A percentile compares a stretch with the other conserved stretches of the same genome.
Evolutionary conservation across 1,140 invertebrate genomes (phyloP).

Genomic region (Macrotrachela quadricornifera): DNA sequence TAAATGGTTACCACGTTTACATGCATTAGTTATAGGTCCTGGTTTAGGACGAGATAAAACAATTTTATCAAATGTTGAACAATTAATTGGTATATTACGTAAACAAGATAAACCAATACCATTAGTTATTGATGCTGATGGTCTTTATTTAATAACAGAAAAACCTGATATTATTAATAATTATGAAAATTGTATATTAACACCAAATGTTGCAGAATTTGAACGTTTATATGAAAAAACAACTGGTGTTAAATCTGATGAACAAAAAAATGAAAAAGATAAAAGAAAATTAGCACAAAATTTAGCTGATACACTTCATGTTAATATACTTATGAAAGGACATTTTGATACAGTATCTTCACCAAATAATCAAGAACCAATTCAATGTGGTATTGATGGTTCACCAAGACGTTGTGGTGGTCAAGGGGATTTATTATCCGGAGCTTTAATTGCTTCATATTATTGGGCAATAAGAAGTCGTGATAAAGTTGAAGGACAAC

Average conservation of each 20-base stretch:
- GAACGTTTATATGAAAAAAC: constrained; percentile 41
- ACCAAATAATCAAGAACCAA: constrained; percentile 35
- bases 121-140: constrained; percentile 39
- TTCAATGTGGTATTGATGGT: constrained; percentile 37
- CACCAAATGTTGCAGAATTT: constrained; percentile 83
- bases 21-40: constrained; percentile 70
- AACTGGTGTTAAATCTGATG: background rate
- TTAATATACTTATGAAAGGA: constrained; percentile 59
- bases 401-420: constrained; percentile 76
- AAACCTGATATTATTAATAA: constrained; percentile 50
- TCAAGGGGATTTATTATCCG: constrained; percentile 76
- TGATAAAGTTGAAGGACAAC: constrained; percentile 15
- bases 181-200: constrained; percentile 58
- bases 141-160: constrained; percentile 55
- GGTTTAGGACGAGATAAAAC: constrained; percentile 51
- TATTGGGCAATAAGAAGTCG: constrained; percentile 45
- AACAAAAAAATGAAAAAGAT: constrained; percentile 9
- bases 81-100: no score
- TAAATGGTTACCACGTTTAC: constrained; percentile 55
- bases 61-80: no score
- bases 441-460: constrained; percentile 56
- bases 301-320: constrained; percentile 12
- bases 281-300: background rate
- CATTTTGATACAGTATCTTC: constrained; percentile 45
- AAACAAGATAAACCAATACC: background rate